These are phyloP conservation scores for Lacerta viridis DNA, from an alignment of 2,797 vertebrate genomes.

Conservation along the genomic window DNA sequence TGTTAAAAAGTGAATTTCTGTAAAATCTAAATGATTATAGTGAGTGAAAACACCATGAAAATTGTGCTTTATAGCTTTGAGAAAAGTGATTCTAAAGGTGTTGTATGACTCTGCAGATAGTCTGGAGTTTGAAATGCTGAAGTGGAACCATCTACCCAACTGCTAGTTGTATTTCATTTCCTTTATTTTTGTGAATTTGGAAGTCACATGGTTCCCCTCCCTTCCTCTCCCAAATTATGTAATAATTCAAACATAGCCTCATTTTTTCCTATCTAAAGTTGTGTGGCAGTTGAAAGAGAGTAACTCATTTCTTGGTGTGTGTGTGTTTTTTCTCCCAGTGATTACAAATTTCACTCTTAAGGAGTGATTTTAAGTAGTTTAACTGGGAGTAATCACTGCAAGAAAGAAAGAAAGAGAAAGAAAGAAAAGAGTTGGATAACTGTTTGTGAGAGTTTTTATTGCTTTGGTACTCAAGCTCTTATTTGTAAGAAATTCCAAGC, in stretches of 20 bases:
- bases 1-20: neutral
- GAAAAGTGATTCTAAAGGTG: constrained; percentile 25
- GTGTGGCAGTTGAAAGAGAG: neutral
- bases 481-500: constrained; percentile 81
- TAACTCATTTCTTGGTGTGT: rapidly evolving
- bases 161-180: constrained; percentile 59
- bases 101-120: neutral
- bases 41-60: neutral
- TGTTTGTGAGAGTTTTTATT: constrained; percentile 66
- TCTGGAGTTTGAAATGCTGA: constrained; percentile 5
- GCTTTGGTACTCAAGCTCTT: constrained; percentile 79
- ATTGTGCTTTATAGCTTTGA: constrained; percentile 21
- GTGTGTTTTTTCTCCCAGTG: neutral
- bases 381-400: constrained; percentile 46
- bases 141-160: constrained; percentile 19
- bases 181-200: constrained; percentile 45
- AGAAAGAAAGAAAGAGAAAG: neutral
- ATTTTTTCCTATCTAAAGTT: neutral
- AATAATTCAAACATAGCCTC: constrained; percentile 39
- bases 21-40: neutral
- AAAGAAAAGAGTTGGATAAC: neutral
- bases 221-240: constrained; percentile 36
- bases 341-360: neutral
- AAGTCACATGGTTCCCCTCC: constrained; percentile 35
- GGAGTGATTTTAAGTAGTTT: constrained; percentile 17